Base-by-base conservation (phyloP, 2,113 vertebrate genomes). In the Anguilla rostrata region DNA sequence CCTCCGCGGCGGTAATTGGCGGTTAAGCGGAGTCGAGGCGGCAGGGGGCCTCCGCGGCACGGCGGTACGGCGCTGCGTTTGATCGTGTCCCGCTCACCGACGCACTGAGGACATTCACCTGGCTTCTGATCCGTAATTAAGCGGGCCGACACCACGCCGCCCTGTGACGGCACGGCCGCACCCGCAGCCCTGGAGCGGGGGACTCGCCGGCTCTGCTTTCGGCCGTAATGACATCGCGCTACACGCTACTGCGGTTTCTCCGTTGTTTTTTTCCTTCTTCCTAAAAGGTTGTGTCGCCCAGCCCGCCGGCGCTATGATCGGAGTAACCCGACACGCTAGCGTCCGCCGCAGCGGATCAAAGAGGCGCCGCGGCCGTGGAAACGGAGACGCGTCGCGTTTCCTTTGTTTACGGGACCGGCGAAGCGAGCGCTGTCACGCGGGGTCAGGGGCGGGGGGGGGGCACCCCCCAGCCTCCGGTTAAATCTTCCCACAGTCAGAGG, bases 21-120 rank as follows among this genome's bases (percentile, higher is more conserved):
- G 85, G 39, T 80, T 86, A 86, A 87, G 88, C 78, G 80, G 53
- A 87, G 53, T 88, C 85, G 40, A 85, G 80, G 78, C 88, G 86
- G 81, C 75, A 83, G 86, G 89, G 84, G 84, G 84, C 18, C 80
- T 81, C 49, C 82, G 83, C 49, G 79, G 40, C 84, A 29, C 66
- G 66, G 26, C 12, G 29, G 2, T 34, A 3, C 18, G 15, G 29
- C 78, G 39, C 40, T 80, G 0, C 16, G 12, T 40, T 80, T 20
- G 34, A 66, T 26, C n/a, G 34, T 75, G 34, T 34, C n/a, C n/a
- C 11, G 26, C 71, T 75, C 71, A 12, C 71, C 34, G 71, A 7
- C 26, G 71, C 71, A 34, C 34, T 5, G n/a, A n/a, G 2, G 71
- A 12, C 34, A 40, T 80, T 40, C 41, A 80, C 40, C 78, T 80